Evolutionary conservation across 2,113 vertebrate species (phyloP).

Genomic region (Cephalopterus ornatus): DNA sequence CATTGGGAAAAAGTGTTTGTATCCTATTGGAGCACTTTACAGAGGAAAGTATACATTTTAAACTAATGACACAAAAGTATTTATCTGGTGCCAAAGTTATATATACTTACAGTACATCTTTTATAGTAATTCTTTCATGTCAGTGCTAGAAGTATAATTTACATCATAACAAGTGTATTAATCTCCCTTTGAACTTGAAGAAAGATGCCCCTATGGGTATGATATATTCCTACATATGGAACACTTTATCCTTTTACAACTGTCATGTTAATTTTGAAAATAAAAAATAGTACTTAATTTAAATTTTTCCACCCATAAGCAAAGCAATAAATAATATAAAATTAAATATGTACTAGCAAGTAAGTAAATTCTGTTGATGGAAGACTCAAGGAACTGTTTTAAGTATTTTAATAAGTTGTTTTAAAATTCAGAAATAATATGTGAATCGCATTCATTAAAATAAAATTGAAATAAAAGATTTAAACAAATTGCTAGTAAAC

Average conservation of each 20-base stretch:
- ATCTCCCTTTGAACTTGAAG: constrained; percentile 5
- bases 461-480: not conserved
- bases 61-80: not conserved
- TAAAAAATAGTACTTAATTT: not conserved
- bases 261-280: constrained; percentile 8
- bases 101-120: not conserved
- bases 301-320: not conserved
- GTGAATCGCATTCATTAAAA: not conserved
- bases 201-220: not conserved
- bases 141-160: not conserved
- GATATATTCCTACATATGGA: not conserved
- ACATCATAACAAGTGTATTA: not conserved
- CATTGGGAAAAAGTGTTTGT: not conserved
- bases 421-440: not conserved
- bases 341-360: not conserved
- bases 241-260: constrained; percentile 12
- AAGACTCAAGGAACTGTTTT: not conserved
- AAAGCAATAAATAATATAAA: not conserved
- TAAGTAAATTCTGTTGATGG: not conserved
- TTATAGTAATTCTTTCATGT: not conserved
- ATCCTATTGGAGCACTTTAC: not conserved
- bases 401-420: not conserved
- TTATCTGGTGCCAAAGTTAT: not conserved
- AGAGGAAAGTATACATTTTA: not conserved
- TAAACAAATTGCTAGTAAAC: not conserved